Evolutionary conservation across 2,113 vertebrate genomes (phyloP).

Genomic region (Ursus arctos): DNA sequence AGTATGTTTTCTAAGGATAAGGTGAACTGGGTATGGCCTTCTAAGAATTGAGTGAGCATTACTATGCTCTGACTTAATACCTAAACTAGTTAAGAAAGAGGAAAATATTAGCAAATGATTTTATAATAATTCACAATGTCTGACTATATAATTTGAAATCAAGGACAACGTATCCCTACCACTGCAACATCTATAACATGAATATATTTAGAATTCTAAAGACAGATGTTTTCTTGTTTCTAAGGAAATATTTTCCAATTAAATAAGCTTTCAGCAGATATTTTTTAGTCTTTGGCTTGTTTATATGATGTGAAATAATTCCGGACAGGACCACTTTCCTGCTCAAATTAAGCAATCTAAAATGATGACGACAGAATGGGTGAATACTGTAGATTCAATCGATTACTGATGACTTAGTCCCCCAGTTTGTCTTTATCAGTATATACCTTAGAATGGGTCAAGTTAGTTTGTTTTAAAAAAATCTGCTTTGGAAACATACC

Average conservation of each 20-base stretch:
- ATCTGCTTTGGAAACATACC: background rate
- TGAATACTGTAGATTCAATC: background rate
- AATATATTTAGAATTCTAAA: background rate
- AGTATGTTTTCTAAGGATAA: background rate
- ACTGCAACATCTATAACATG: background rate
- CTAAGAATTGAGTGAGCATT: background rate
- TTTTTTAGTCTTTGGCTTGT: background rate
- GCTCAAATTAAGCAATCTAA: background rate
- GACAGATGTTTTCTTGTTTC: background rate
- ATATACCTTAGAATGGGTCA: background rate
- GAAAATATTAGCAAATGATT: background rate
- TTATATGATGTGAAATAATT: background rate
- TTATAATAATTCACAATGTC: background rate
- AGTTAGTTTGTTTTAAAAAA: background rate
- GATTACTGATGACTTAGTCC: background rate
- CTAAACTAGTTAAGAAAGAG: background rate
- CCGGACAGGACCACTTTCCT: background rate
- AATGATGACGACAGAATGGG: background rate
- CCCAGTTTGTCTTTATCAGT: background rate
- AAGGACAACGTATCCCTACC: background rate
- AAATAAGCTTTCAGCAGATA: background rate
- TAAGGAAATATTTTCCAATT: slow-evolving; percentile 8
- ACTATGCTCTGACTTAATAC: fast-evolving
- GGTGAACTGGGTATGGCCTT: background rate
- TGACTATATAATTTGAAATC: background rate